Base-by-base conservation (phyloP, 2,113 vertebrate species). In the Hoplias malabaricus region DNA sequence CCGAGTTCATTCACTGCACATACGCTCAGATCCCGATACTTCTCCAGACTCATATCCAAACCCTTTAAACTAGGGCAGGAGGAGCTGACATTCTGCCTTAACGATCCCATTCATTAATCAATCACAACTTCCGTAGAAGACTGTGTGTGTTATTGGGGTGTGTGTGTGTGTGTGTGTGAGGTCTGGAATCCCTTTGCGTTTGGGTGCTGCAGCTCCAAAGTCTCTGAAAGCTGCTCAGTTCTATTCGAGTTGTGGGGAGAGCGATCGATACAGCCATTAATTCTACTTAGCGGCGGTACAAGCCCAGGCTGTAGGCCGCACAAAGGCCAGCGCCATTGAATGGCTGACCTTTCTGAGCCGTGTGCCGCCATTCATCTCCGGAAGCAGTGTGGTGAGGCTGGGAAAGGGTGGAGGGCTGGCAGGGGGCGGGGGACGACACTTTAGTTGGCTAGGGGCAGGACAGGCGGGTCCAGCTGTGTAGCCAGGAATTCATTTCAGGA, bases 191-290 rank as follows among this genome's bases (percentile, higher is more conserved):
- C 48, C 53, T 16, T 34, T 63, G 61, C 19, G 16, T 40, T 68
- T 38, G 72, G 59, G 48, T 40, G 53, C 77, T 25, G 29, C 23
- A 56, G 69, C 71, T 82, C 54, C 33, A 3, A 33, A 34, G 50
- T 12, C 57, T 36, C 31, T 2, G 33, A 82, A 75, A 67, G 75
- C 79, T 21, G 72, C 70, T 79, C 53, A 7, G 40, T 80, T 78
- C 84, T 82, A 76, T 86, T 82, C 77, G 76, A 84, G 71, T 84
- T 84, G 73, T 80, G 75, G 69, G 71, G 68, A 73, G 66, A 14
- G 56, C 63, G 66, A 86, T 86, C 85, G 68, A 86, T 86, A 74
- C n/a, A 4, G 71, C 83, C 83, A 84, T 84, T 86, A 86, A 84
- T 83, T 83, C 78, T 65, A 79, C 78, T 84, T 84, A 86, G 80